These are phyloP conservation scores for Lutjanus erythropterus DNA, from an alignment of 2,113 vertebrate species.

Conservation along the genomic window DNA sequence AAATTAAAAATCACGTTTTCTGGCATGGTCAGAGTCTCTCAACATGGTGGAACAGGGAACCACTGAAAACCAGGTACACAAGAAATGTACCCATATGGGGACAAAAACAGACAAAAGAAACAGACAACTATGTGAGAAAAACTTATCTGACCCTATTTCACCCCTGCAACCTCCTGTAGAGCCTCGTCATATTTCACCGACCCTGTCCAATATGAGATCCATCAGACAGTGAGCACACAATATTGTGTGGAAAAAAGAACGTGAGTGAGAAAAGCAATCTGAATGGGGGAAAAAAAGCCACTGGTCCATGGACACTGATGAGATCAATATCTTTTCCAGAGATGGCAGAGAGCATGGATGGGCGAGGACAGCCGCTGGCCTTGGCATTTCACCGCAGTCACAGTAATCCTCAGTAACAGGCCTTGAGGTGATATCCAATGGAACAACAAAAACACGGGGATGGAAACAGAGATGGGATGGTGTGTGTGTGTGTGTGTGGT, in stretches of 20 bases:
- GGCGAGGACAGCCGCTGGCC: slow-evolving; percentile 34
- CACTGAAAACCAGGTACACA: background rate
- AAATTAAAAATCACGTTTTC: background rate
- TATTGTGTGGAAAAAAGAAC: slow-evolving; percentile 12
- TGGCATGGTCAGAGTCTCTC: background rate
- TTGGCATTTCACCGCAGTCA: slow-evolving; percentile 73
- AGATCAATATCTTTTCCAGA: slow-evolving; percentile 62
- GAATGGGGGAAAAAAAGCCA: slow-evolving; percentile 19
- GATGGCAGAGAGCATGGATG: background rate
- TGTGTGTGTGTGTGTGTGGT: background rate
- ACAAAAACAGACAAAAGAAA: background rate
- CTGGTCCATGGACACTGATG: slow-evolving; percentile 27
- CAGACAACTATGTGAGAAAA: background rate
- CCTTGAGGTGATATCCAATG: slow-evolving; percentile 68
- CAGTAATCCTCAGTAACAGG: slow-evolving; percentile 60
- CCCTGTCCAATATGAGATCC: slow-evolving; percentile 11
- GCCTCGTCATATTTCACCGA: slow-evolving; percentile 14
- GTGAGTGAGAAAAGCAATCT: slow-evolving; percentile 34
- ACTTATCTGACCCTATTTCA: background rate
- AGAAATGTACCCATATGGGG: background rate
- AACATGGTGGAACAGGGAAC: background rate
- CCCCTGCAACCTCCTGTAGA: background rate
- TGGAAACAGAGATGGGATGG: slow-evolving; percentile 49
- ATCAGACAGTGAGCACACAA: background rate
- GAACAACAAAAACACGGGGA: slow-evolving; percentile 47